Evolutionary conservation across 2,797 vertebrate species (phyloP).

Genomic region (Triplophysa yarkandensis): DNA sequence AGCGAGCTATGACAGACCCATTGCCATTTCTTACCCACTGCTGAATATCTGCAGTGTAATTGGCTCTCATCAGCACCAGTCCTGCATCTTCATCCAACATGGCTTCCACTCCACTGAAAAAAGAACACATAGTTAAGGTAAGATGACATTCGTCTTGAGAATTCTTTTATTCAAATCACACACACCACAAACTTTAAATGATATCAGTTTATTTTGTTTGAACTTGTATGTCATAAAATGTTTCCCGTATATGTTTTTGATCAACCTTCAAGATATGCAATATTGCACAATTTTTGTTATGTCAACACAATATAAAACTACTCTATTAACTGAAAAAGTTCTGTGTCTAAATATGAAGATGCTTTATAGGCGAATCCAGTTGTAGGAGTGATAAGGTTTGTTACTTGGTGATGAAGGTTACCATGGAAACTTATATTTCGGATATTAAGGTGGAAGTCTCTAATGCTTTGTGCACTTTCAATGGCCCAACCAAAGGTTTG

Average conservation of each 20-base stretch:
- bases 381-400: not conserved
- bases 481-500: not conserved
- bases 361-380: not conserved
- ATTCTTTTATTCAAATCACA: conserved; percentile 1
- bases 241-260: too few species aligned
- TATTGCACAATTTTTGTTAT: not conserved
- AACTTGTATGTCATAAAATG: not conserved
- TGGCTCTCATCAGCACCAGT: conserved; percentile 36
- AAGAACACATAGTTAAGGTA: conserved; percentile 14
- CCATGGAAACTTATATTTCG: not conserved
- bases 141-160: conserved; percentile 6
- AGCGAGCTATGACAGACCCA: conserved; percentile 15
- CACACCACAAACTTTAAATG: too few species aligned
- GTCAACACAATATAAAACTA: too few species aligned
- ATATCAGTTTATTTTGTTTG: not conserved
- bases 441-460: not conserved
- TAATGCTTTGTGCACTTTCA: not conserved
- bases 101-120: not conserved
- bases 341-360: not conserved
- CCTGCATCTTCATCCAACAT: conserved; percentile 19
- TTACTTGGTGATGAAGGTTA: not conserved
- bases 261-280: too few species aligned
- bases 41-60: conserved; percentile 26
- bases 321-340: too few species aligned
- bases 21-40: conserved; percentile 4